Conservation (phyloP, 2,888 invertebrate species). For the Mycogona germanica region DNA sequence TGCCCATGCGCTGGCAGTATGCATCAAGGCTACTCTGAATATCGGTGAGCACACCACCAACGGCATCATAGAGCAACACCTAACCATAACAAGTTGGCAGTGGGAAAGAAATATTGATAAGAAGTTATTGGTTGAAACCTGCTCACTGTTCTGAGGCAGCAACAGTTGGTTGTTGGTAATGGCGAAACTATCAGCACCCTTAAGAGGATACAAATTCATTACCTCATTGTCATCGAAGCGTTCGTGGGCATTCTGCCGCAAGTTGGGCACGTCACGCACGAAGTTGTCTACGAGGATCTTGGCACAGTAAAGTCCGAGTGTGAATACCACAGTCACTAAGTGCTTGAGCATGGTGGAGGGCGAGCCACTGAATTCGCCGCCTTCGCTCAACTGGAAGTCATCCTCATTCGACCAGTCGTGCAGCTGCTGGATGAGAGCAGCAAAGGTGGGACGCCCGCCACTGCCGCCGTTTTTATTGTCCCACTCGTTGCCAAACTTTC, state of each 20-base stretch:
- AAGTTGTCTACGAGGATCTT: background rate
- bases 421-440: too few species aligned
- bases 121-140: too few species aligned
- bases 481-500: background rate
- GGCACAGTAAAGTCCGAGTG: constrained; percentile 14
- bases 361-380: background rate
- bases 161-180: too few species aligned
- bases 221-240: too few species aligned
- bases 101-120: too few species aligned
- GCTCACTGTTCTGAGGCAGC: too few species aligned
- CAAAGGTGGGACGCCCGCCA: too few species aligned
- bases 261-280: background rate
- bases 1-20: background rate
- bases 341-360: background rate
- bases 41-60: background rate
- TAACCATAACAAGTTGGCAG: too few species aligned
- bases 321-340: background rate
- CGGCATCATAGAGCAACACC: background rate
- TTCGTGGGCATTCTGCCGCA: too few species aligned
- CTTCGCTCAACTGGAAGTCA: background rate
- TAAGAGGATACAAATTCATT: too few species aligned
- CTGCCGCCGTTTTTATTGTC: too few species aligned
- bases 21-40: background rate
- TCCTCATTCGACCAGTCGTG: background rate
- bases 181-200: too few species aligned